Conservation (phyloP, 2,797 vertebrate genomes). For the Parambassis ranga region DNA sequence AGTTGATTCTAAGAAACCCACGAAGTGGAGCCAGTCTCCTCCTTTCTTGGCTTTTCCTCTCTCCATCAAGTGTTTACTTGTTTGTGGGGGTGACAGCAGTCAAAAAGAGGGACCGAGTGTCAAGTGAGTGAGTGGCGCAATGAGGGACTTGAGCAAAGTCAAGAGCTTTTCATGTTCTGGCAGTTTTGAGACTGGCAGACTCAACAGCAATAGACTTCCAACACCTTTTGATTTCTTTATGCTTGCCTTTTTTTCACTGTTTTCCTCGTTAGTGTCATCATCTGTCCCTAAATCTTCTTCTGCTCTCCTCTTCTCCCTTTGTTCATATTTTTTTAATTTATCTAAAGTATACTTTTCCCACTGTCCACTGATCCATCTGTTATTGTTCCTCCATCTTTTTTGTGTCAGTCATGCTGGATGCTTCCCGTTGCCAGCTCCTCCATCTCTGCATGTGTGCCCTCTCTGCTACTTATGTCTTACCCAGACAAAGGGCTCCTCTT, state of each 20-base stretch:
- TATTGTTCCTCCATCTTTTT: constrained; percentile 39
- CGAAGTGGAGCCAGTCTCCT: constrained; percentile 16
- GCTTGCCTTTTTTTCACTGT: constrained; percentile 11
- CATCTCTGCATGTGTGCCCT: constrained; percentile 34
- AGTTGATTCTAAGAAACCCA: constrained; percentile 13
- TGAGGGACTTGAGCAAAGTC: constrained; percentile 43
- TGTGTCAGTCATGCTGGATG: constrained; percentile 56
- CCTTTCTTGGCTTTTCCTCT: constrained; percentile 31
- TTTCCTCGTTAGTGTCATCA: constrained; percentile 6
- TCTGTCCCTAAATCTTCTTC: constrained; percentile 7
- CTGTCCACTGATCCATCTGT: constrained; percentile 37
- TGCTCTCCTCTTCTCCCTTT: background rate
- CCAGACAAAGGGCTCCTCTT: constrained; percentile 68
- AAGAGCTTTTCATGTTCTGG: constrained; percentile 50
- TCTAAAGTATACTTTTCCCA: constrained; percentile 68
- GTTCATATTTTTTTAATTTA: constrained; percentile 9
- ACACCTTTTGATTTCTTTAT: constrained; percentile 26
- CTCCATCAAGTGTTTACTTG: constrained; percentile 68
- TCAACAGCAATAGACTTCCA: constrained; percentile 25
- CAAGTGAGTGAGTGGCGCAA: constrained; percentile 47
- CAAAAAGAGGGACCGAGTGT: constrained; percentile 52
- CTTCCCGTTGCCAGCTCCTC: constrained; percentile 55
- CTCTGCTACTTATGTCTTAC: constrained; percentile 65
- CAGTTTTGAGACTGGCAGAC: constrained; percentile 39
- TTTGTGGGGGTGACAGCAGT: constrained; percentile 51